Conservation (phyloP, 2,797 vertebrate species). For the Hemibagrus guttatus region DNA sequence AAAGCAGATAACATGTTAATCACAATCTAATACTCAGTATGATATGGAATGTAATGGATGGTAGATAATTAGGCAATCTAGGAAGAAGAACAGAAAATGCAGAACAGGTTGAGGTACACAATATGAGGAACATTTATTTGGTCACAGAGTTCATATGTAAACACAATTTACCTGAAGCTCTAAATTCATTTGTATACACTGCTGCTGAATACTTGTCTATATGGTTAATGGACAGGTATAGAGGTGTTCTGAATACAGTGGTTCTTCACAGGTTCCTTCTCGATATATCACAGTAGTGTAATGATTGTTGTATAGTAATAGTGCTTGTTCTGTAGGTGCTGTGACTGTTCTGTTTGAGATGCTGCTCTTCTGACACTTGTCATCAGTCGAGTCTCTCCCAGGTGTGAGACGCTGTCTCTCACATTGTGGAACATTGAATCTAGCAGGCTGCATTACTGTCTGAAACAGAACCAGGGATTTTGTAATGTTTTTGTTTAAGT, state of each 20-base stretch:
- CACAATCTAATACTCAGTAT: background rate
- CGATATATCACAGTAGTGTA: conserved; percentile 7
- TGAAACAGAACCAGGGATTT: conserved; percentile 58
- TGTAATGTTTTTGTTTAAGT: conserved; percentile 54
- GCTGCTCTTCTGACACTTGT: conserved; percentile 59
- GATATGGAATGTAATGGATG: background rate
- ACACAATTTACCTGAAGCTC: background rate
- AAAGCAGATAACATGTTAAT: background rate
- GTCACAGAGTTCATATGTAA: too few relatives aligned
- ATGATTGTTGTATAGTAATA: background rate
- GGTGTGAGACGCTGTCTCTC: conserved; percentile 63
- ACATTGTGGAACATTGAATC: conserved; percentile 64
- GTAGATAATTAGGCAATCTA: background rate
- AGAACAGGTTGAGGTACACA: background rate
- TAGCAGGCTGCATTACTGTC: conserved; percentile 68
- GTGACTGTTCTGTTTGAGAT: conserved; percentile 5
- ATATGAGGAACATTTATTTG: background rate
- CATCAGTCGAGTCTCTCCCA: conserved; percentile 66
- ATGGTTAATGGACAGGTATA: background rate
- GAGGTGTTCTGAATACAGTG: background rate
- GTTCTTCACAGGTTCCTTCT: background rate
- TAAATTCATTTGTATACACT: background rate
- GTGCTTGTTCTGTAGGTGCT: background rate
- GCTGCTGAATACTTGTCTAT: background rate
- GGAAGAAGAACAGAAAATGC: background rate